A percentile compares a stretch with the other conserved stretches of the same genome.
Conservation (phyloP, 2,888 invertebrate species). For the Sarcophaga caerulescens region DNA sequence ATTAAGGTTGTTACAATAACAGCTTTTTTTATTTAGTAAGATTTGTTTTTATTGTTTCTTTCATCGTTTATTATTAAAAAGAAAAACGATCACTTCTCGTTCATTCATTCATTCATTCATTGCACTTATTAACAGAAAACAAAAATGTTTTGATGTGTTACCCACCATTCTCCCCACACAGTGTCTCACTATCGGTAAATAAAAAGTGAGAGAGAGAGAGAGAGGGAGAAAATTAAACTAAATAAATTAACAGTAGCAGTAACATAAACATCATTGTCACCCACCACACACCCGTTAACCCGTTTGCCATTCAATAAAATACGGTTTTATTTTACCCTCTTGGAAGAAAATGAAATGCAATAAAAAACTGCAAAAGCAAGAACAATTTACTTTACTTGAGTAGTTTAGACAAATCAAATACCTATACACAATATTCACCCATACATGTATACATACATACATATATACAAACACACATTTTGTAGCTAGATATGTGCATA, state of each 20-base stretch:
- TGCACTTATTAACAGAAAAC: background rate
- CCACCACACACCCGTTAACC: background rate
- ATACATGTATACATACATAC: too few relatives aligned
- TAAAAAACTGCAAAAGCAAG: background rate
- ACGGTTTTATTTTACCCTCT: background rate
- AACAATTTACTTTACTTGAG: background rate
- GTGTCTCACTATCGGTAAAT: background rate
- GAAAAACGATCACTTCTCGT: background rate
- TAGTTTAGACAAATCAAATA: background rate
- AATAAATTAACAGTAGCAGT: background rate
- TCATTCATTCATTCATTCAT: background rate
- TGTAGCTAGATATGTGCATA: background rate
- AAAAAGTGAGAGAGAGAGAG: too few relatives aligned
- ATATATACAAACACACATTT: background rate
- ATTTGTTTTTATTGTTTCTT: background rate
- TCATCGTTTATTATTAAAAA: background rate
- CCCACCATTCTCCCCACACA: background rate
- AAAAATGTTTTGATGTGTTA: background rate
- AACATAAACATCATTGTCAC: background rate
- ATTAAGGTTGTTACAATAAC: background rate
- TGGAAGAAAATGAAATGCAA: background rate
- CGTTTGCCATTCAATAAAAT: background rate
- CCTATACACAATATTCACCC: background rate
- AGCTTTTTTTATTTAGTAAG: background rate
- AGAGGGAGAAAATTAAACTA: too few relatives aligned